Conservation (phyloP, 2,888 invertebrate species). For the Euzophera pinguis region DNA sequence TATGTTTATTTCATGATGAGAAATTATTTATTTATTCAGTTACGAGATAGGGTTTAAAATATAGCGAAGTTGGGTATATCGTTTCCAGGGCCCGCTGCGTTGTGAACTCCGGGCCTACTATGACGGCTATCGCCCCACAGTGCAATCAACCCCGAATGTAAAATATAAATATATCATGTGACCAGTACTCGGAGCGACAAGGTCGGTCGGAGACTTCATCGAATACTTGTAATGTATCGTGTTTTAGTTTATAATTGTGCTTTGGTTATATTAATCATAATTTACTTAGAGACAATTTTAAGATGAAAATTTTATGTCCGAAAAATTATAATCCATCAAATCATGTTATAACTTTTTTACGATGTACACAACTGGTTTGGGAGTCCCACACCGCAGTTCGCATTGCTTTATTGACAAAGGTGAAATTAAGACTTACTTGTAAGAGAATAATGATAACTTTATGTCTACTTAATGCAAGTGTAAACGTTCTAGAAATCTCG, state of each 20-base stretch:
- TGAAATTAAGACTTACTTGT: slow-evolving; percentile 77
- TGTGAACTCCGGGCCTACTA: slow-evolving; percentile 32
- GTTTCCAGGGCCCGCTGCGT: slow-evolving; percentile 53
- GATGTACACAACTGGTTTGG: slow-evolving; percentile 57
- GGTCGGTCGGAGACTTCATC: slow-evolving; percentile 50
- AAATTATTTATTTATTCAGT: slow-evolving; percentile 65
- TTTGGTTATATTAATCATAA: slow-evolving; percentile 75
- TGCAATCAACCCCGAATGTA: slow-evolving; percentile 69
- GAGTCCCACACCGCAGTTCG: slow-evolving; percentile 47
- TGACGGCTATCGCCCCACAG: slow-evolving; percentile 53
- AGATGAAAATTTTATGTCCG: slow-evolving; percentile 60
- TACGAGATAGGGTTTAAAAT: slow-evolving; percentile 56
- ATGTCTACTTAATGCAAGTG: slow-evolving; percentile 80
- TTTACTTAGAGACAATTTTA: slow-evolving; percentile 73
- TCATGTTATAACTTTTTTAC: slow-evolving; percentile 71
- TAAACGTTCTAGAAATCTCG: slow-evolving; percentile 80
- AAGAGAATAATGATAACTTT: slow-evolving; percentile 76
- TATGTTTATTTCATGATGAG: slow-evolving; percentile 61
- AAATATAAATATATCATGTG: slow-evolving; percentile 46
- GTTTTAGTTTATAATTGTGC: slow-evolving; percentile 73
- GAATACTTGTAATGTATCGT: slow-evolving; percentile 69
- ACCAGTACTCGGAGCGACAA: slow-evolving; percentile 60
- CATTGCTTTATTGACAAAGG: slow-evolving; percentile 73
- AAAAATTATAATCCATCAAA: slow-evolving; percentile 49
- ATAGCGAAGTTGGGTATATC: slow-evolving; percentile 45